Evolutionary conservation across 2,797 vertebrate species (phyloP).

Genomic region (Psittacula derbiana): DNA sequence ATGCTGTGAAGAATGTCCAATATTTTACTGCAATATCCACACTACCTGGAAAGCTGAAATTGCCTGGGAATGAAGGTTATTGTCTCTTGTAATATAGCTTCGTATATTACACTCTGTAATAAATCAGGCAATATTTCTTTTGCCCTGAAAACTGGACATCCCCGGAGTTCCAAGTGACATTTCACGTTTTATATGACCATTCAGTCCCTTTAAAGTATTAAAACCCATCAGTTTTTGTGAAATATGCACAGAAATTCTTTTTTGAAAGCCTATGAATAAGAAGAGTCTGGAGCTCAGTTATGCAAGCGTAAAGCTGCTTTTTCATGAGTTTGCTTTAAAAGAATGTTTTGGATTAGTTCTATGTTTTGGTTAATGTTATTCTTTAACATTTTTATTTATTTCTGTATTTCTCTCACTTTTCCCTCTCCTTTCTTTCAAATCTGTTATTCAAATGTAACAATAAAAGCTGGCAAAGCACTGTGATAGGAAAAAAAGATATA

Average conservation of each 20-base stretch:
- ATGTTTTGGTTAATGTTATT: neutral
- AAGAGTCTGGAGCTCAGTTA: neutral
- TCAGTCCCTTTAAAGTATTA: conserved; percentile 55
- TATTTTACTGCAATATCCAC: conserved; percentile 66
- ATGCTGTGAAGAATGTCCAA: conserved; percentile 56
- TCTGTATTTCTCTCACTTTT: neutral
- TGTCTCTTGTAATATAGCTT: conserved; percentile 69
- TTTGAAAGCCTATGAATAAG: conserved; percentile 2
- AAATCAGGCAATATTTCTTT: conserved; percentile 70
- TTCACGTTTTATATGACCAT: conserved; percentile 63
- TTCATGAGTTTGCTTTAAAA: neutral
- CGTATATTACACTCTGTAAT: conserved; percentile 52
- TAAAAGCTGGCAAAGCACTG: neutral
- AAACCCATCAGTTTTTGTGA: conserved; percentile 39
- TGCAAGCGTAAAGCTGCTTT: neutral
- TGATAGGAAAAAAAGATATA: neutral
- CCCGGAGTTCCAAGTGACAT: conserved; percentile 71
- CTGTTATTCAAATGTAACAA: neutral
- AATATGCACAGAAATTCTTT: conserved; percentile 16
- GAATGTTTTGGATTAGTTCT: neutral
- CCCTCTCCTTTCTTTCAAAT: neutral
- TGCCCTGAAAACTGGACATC: conserved; percentile 57
- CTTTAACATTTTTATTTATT: neutral
- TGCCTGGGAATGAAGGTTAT: conserved; percentile 62
- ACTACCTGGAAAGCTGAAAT: conserved; percentile 71